phyloP scores from a whole-genome alignment of 1,140 invertebrate genomes.

The Andricus grossulariae region DNA sequence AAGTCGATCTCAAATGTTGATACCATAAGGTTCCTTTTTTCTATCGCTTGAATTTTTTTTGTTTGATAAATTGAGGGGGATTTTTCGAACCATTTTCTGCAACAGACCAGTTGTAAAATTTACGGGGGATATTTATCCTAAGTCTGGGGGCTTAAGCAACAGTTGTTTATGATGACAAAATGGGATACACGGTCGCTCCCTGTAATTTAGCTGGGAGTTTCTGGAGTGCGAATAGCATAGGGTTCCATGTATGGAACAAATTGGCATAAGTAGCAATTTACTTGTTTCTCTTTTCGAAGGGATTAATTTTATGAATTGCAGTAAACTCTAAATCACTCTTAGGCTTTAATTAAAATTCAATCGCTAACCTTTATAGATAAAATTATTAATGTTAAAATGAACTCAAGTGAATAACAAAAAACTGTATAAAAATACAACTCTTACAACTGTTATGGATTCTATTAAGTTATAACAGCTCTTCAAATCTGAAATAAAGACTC shows the following conservation, averaged over 20 bases:
- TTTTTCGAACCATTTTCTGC: neutral
- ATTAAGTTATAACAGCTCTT: neutral
- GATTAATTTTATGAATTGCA: conserved; percentile 32
- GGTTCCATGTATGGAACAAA: conserved; percentile 27
- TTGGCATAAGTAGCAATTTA: conserved; percentile 37
- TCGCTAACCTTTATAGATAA: no score
- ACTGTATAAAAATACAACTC: no score
- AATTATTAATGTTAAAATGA: no score
- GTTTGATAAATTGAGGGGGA: neutral
- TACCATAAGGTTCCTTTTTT: no score
- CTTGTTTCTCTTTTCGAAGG: conserved; percentile 32
- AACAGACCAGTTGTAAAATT: neutral
- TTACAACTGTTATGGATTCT: no score
- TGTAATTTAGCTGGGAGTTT: neutral
- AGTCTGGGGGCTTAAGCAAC: conserved; percentile 2
- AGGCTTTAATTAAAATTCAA: neutral
- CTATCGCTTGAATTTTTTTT: no score
- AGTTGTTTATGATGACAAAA: conserved; percentile 44
- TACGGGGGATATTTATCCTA: neutral
- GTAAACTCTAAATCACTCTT: neutral
- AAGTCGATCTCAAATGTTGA: no score
- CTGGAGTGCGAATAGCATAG: neutral
- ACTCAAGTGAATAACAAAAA: no score
- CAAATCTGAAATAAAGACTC: neutral
- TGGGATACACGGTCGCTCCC: conserved; percentile 33